Evolutionary conservation across 2,888 invertebrate genomes (phyloP).

Genomic region (Epinotia nisella): DNA sequence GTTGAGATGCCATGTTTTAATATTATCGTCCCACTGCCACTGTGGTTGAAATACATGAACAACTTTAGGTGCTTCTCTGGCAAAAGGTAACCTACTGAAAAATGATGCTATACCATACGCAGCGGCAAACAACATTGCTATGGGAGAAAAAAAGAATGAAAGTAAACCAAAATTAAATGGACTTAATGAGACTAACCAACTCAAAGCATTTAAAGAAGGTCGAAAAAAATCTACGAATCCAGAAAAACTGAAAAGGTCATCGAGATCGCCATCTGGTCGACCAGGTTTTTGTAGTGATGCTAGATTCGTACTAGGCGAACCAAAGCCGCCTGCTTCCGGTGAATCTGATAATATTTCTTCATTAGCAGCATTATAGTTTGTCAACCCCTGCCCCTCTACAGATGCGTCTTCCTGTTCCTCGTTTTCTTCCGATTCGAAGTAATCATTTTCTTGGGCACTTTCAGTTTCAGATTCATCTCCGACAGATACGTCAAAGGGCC

Average conservation of each 20-base stretch:
- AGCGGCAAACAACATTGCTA: slow-evolving; percentile 86
- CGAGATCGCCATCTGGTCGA: slow-evolving; percentile 67
- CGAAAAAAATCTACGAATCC: slow-evolving; percentile 76
- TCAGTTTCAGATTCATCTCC: slow-evolving; percentile 69
- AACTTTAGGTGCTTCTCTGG: slow-evolving; percentile 71
- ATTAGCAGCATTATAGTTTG: slow-evolving; percentile 71
- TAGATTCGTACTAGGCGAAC: slow-evolving; percentile 62
- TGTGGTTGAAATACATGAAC: slow-evolving; percentile 76
- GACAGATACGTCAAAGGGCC: slow-evolving; percentile 67
- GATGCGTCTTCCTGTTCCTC: slow-evolving; percentile 68
- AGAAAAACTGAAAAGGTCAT: slow-evolving; percentile 80
- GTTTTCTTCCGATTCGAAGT: slow-evolving; percentile 65
- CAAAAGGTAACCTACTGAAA: slow-evolving; percentile 87
- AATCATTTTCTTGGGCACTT: slow-evolving; percentile 64
- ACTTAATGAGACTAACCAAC: slow-evolving; percentile 83
- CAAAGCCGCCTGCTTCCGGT: slow-evolving; percentile 58
- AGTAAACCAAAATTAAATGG: slow-evolving; percentile 85
- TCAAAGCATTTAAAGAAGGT: slow-evolving; percentile 80
- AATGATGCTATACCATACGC: slow-evolving; percentile 86
- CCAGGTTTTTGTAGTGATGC: slow-evolving; percentile 64
- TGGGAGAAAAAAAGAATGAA: slow-evolving; percentile 86
- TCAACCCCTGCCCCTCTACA: slow-evolving; percentile 66
- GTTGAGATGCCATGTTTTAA: slow-evolving; percentile 81
- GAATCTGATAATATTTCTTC: slow-evolving; percentile 58
- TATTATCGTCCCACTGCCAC: slow-evolving; percentile 85